Evolutionary conservation across 1,140 invertebrate species (phyloP).

Genomic region (Heliconius himera): DNA sequence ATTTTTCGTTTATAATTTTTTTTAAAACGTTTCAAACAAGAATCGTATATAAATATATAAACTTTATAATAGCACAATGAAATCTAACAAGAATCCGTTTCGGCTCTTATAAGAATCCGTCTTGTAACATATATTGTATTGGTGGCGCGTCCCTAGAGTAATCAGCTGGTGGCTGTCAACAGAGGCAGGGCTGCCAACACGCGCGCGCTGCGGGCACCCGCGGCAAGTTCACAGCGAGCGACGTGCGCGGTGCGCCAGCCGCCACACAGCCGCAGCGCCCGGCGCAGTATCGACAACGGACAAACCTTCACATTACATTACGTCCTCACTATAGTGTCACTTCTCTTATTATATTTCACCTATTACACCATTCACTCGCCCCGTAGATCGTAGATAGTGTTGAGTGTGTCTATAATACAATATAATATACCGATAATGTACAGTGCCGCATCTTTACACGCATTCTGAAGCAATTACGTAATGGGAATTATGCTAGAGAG

Average conservation of each 20-base stretch:
- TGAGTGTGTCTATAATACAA: constrained; percentile 59
- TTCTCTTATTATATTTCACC: constrained; percentile 76
- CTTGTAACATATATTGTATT: no score
- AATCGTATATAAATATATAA: no score
- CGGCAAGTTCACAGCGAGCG: constrained; percentile 4
- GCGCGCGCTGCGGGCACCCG: constrained; percentile 15
- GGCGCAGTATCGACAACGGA: constrained; percentile 66
- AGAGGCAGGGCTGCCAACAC: constrained; percentile 61
- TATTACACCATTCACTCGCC: constrained; percentile 68
- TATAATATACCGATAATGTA: constrained; percentile 70
- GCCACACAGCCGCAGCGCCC: constrained; percentile 65
- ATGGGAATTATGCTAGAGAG: constrained; percentile 79
- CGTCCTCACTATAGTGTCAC: constrained; percentile 77
- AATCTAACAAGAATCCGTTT: no score
- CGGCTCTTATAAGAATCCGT: no score
- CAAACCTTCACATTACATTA: constrained; percentile 79
- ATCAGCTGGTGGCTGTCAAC: constrained; percentile 78
- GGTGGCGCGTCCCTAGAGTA: constrained; percentile 55
- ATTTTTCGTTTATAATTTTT: no score
- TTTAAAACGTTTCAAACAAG: no score
- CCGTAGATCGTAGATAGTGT: constrained; percentile 71
- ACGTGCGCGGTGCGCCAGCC: constrained; percentile 22
- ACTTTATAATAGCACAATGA: no score
- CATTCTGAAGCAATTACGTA: constrained; percentile 78
- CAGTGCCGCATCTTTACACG: constrained; percentile 72